phyloP scores from a whole-genome alignment of 35 echinoderm and acorn worm species.

The Diadema setosum region DNA sequence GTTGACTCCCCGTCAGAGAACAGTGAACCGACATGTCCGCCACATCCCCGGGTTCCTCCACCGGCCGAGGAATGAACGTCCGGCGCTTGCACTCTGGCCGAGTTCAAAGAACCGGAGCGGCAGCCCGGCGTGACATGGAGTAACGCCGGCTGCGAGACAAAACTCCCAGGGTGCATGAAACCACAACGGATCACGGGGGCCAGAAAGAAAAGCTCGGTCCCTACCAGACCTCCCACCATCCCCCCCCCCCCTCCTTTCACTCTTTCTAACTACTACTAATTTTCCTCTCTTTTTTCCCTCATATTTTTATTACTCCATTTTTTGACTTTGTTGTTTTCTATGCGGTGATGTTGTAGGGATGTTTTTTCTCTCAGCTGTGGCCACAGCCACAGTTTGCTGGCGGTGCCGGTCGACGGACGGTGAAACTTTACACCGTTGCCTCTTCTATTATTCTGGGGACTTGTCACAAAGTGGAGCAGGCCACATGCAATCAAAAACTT shows the following conservation, averaged over 20 bases:
- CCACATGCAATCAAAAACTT: not conserved
- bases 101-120: constrained; percentile 8
- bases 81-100: constrained; percentile 9
- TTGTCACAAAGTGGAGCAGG: constrained; percentile 1
- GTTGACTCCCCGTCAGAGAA: not conserved
- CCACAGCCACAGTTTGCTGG: not conserved
- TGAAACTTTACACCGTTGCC: constrained; percentile 13
- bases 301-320: not conserved
- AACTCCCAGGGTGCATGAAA: not conserved
- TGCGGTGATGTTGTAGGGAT: not conserved
- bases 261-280: not conserved
- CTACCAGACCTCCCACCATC: not conserved
- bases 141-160: not conserved
- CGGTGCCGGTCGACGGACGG: not conserved
- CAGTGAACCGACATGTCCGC: constrained; percentile 1
- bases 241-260: not conserved
- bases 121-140: not conserved
- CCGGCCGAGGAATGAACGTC: not conserved
- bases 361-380: not conserved
- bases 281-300: not conserved
- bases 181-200: not conserved
- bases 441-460: constrained; percentile 9
- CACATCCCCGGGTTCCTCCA: not conserved
- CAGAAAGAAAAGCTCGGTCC: not conserved
- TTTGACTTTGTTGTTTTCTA: not conserved